Percentiles rank a stretch among this genome's conserved stretches.
These are phyloP conservation scores for Hydropotes inermis DNA, from an alignment of 2,113 vertebrate species.

Conservation along the genomic window DNA sequence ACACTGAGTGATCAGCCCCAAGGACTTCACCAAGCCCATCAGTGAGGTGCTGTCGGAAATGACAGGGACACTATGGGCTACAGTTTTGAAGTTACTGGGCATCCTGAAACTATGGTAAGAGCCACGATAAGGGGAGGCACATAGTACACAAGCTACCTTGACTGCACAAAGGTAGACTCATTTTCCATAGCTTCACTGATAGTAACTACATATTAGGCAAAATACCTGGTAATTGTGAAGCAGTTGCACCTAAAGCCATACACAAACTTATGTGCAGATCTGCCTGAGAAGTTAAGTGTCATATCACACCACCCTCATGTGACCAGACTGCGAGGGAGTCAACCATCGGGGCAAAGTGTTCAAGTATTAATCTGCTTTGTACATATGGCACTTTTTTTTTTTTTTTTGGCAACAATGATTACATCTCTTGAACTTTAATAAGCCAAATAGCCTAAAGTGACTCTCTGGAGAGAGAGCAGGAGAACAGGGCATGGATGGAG, in stretches of 20 bases:
- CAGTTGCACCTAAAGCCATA: background rate
- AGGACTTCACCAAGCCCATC: slow-evolving; percentile 81
- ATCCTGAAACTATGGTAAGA: slow-evolving; percentile 83
- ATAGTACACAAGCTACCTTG: background rate
- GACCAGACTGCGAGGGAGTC: background rate
- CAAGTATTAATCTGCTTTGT: background rate
- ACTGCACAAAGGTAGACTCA: background rate
- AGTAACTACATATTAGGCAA: background rate
- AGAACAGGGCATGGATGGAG: background rate
- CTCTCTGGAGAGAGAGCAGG: background rate
- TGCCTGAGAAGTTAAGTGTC: background rate
- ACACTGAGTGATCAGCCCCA: slow-evolving; percentile 85
- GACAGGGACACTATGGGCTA: slow-evolving; percentile 85
- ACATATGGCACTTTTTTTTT: background rate
- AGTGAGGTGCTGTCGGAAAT: slow-evolving; percentile 84
- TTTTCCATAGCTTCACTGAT: background rate
- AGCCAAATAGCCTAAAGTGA: background rate
- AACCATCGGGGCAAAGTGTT: background rate
- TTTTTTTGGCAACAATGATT: background rate
- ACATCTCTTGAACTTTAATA: background rate
- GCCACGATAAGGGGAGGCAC: background rate
- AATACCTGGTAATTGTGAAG: background rate
- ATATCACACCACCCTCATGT: background rate
- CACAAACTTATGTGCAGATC: background rate
- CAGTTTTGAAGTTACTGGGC: slow-evolving; percentile 85